Evolutionary conservation across 2,888 invertebrate species (phyloP).

Genomic region (Mesorhabditis belari): DNA sequence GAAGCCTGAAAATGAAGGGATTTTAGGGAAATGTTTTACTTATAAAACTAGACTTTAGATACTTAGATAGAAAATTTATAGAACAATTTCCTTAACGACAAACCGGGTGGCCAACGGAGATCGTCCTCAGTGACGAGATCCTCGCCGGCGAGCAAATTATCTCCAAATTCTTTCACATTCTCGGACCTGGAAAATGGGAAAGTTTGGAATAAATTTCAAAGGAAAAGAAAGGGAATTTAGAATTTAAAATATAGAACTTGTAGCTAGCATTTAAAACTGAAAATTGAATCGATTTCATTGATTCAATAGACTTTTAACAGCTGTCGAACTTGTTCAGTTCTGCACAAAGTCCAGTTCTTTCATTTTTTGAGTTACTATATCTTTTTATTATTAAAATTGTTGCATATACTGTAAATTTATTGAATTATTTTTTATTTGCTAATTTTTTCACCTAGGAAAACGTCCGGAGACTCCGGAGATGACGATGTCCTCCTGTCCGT

Average conservation of each 20-base stretch:
- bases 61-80: neutral
- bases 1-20: slow-evolving; percentile 52
- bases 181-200: slow-evolving; percentile 62
- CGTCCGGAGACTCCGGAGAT: slow-evolving; percentile 61
- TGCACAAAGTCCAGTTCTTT: too few relatives aligned
- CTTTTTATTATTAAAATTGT: neutral
- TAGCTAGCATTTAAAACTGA: too few relatives aligned
- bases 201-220: neutral
- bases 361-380: too few relatives aligned
- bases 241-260: too few relatives aligned
- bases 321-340: too few relatives aligned
- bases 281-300: too few relatives aligned
- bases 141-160: slow-evolving; percentile 78
- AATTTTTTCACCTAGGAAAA: slow-evolving; percentile 65
- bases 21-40: neutral
- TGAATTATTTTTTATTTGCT: neutral
- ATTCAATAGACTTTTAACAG: too few relatives aligned
- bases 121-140: slow-evolving; percentile 89
- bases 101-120: slow-evolving; percentile 73
- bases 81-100: neutral
- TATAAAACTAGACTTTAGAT: neutral
- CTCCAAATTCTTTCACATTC: slow-evolving; percentile 83
- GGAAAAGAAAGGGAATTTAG: neutral
- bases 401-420: neutral
- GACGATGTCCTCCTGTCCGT: slow-evolving; percentile 56